A percentile compares a stretch with the other conserved stretches of the same genome.
phyloP scores from a whole-genome alignment of 92 coral and sea anemone species.

The Porites lobata region DNA sequence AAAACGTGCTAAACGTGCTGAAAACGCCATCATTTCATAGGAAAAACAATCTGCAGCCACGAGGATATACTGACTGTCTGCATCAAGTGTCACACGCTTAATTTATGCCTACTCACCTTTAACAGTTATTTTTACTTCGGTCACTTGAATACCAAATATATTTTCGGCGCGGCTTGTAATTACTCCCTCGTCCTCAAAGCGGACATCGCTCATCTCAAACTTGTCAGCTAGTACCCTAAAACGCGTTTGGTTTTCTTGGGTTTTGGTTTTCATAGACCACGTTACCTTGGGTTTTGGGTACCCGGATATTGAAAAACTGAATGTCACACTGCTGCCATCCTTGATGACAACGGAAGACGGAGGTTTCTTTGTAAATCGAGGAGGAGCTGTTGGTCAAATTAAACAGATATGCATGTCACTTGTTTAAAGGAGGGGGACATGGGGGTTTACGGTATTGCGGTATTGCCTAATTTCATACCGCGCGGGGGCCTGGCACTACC shows the following conservation, averaged over 20 bases:
- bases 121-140: constrained; percentile 29
- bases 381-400: constrained; percentile 29
- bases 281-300: constrained; percentile 52
- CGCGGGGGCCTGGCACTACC: no score
- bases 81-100: no score
- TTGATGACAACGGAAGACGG: constrained; percentile 19
- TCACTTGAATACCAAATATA: constrained; percentile 28
- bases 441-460: no score
- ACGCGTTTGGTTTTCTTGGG: constrained; percentile 5
- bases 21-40: no score
- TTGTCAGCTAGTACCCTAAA: background rate
- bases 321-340: constrained; percentile 40
- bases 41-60: fast-evolving
- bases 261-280: constrained; percentile 26
- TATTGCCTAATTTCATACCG: no score
- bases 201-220: constrained; percentile 35
- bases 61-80: no score
- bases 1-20: no score
- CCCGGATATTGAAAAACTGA: constrained; percentile 27
- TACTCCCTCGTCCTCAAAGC: constrained; percentile 41
- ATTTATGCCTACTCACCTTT: background rate
- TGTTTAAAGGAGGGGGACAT: no score
- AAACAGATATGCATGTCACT: no score
- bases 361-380: constrained; percentile 26
- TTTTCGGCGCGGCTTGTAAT: constrained; percentile 42